Evolutionary conservation across 30 jellyfish, hydroid and myxozoan species (phyloP), one percentile per base, ranked within the genome.

Genomic region (Catostylus mosaicus): DNA sequence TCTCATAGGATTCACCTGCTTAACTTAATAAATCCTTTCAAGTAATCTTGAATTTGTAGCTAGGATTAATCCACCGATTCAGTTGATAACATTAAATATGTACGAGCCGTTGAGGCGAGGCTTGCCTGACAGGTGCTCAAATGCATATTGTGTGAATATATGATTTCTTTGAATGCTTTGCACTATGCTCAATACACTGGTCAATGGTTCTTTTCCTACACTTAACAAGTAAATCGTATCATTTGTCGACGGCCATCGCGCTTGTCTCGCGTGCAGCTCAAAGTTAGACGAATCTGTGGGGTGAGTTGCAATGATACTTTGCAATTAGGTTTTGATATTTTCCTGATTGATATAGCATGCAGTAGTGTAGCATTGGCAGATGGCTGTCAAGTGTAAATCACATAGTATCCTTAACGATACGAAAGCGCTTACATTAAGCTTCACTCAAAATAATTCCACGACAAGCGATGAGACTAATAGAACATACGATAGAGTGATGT

Each of bases 21-120:
- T 35, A 32, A 37, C 38, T 29, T 56, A 80, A 80, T 80, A 71
- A 80, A 33, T 69, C 69, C 74, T 10, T 67, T 59, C 72, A 72
- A 30, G 6, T 33, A 37, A 34, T 57, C 77, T 78, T 79, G 65
- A 32, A 43, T 37, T 66, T 67, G 75, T 67, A 80, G 90, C 77
- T 14, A 56, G 60, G 77, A 32, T 54, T 51, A 65, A 80, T 80
- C 84, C 64, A 29, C 12, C 47, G 77, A 80, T 65, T 65, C 74
- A 9, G 26, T 69, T 80, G 77, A 80, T 80, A 67, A 34, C 90
- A 80, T 80, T 80, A 80, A 80, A 80, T 43, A 80, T 80, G 90
- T 35, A 80, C 84, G 90, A 80, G 83, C 18, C 73, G 75, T 59
- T 18, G 43, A 66, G 62, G 77, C 30, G 84, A 67, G 84, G 90